A percentile compares a stretch with the other conserved stretches of the same genome.
phyloP scores from a whole-genome alignment of 1,140 invertebrate species.

The Trichonephila clavata region DNA sequence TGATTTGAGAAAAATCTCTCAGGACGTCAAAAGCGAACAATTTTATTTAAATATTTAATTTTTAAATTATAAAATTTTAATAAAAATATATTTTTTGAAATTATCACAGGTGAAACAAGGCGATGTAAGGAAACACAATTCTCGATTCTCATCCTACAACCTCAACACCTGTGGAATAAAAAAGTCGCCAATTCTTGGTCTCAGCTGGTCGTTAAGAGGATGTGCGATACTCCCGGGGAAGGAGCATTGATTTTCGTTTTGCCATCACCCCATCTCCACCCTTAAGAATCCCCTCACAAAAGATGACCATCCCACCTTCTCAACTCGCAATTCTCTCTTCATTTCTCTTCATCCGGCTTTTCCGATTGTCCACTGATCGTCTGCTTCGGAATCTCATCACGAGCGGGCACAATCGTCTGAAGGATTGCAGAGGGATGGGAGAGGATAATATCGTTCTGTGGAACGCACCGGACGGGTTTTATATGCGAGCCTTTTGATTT shows the following conservation, averaged over 20 bases:
- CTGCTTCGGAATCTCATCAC: conserved; percentile 45
- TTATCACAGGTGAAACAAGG: background rate
- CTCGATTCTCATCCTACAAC: background rate
- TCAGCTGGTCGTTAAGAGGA: conserved; percentile 55
- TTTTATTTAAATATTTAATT: background rate
- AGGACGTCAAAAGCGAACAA: too few species aligned
- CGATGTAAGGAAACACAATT: background rate
- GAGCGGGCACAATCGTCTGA: background rate
- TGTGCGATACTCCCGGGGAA: background rate
- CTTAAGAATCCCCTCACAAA: conserved; percentile 47
- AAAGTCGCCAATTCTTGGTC: background rate
- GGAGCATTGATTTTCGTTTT: conserved; percentile 70
- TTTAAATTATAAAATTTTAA: background rate
- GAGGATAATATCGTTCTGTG: background rate
- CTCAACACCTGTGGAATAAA: conserved; percentile 37
- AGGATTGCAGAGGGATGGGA: background rate
- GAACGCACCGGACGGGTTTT: background rate
- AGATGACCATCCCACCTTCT: conserved; percentile 36
- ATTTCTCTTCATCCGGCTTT: conserved; percentile 24
- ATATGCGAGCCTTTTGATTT: conserved; percentile 10
- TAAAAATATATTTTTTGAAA: too few species aligned
- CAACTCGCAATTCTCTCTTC: conserved; percentile 42
- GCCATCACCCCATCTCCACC: background rate
- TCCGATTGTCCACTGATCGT: conserved; percentile 48
- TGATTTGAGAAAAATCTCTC: too few species aligned